Evolutionary conservation across 2,113 vertebrate species (phyloP).

Genomic region (western clawed frog (Xenopus tropicalis)): UCB_Xtro_10.0 CM004451.2:5720501-5721000

Average conservation of each 20-base stretch:
- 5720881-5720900: neutral
- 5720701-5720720: neutral
- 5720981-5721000: conserved; percentile 10
- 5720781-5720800: conserved; percentile 10
- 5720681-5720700: neutral
- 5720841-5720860: neutral
- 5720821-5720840: neutral
- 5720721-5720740: neutral
- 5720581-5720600: no score
- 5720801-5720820: neutral
- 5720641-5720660: conserved; percentile 12
- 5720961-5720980: conserved; percentile 7
- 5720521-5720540: no score
- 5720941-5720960: neutral
- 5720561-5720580: no score
- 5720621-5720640: neutral
- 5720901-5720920: conserved; percentile 9
- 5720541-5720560: no score
- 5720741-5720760: conserved; percentile 11
- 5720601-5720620: no score
- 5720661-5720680: neutral
- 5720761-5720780: neutral
- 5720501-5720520: no score
- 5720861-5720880: neutral
- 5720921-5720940: neutral